A percentile compares a stretch with the other conserved stretches of the same genome.
phyloP scores from a whole-genome alignment of 2,888 invertebrate species.

The Dione juno region DNA sequence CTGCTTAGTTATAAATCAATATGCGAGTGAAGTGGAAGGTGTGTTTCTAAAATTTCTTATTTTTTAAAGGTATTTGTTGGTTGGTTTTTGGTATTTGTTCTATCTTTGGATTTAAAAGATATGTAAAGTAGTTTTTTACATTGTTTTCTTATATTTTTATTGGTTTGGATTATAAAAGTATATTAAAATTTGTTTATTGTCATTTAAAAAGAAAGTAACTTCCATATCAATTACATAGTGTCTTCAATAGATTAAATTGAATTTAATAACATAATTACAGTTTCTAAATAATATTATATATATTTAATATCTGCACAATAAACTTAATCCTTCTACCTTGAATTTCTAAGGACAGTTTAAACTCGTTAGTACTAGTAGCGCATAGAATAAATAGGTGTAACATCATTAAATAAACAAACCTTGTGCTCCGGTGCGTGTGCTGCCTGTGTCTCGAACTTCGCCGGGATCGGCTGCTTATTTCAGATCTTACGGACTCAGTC shows the following conservation, averaged over 20 bases:
- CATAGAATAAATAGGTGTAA: slow-evolving; percentile 10
- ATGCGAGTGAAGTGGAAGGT: slow-evolving; percentile 5
- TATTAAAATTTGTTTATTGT: too few species aligned
- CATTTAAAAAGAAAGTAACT: too few species aligned
- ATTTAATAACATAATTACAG: too few species aligned
- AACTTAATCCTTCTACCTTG: too few species aligned
- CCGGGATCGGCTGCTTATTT: slow-evolving; percentile 92
- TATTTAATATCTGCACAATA: too few species aligned
- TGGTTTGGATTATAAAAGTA: too few species aligned
- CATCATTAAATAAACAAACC: slow-evolving; percentile 70
- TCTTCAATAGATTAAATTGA: too few species aligned
- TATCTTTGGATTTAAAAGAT: neutral
- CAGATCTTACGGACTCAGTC: slow-evolving; percentile 96
- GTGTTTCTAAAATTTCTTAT: neutral
- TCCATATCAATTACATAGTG: too few species aligned
- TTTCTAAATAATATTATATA: too few species aligned
- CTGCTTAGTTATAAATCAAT: neutral
- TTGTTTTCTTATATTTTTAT: too few species aligned
- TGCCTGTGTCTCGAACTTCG: slow-evolving; percentile 86
- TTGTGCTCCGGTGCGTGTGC: slow-evolving; percentile 86
- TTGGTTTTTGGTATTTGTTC: neutral
- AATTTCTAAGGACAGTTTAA: slow-evolving; percentile 10
- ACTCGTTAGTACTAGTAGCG: slow-evolving; percentile 3
- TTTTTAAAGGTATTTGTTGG: neutral
- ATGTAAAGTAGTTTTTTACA: neutral